These are phyloP conservation scores for Hydrochoerus hydrochaeris DNA, from an alignment of 2,113 vertebrate genomes.

Conservation along the genomic window DNA sequence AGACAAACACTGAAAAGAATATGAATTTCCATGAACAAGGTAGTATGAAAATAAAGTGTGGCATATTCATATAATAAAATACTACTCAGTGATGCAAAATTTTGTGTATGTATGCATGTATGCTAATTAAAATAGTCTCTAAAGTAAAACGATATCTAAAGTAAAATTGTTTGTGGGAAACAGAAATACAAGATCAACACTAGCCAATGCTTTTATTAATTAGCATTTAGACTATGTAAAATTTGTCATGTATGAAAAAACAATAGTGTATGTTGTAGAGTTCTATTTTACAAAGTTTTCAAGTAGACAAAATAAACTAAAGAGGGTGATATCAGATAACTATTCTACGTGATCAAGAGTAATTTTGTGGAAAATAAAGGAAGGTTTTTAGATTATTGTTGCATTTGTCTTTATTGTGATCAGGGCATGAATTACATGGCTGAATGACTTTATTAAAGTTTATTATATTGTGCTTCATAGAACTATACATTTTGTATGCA, in stretches of 20 bases:
- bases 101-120: neutral
- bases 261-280: neutral
- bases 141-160: neutral
- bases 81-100: neutral
- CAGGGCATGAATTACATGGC: neutral
- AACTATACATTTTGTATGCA: neutral
- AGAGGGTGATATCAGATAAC: neutral
- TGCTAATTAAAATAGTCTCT: neutral
- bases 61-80: neutral
- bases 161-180: neutral
- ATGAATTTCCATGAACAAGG: neutral
- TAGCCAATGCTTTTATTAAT: neutral
- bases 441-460: neutral
- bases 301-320: neutral
- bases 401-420: neutral
- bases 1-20: neutral
- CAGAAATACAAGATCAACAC: neutral
- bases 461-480: neutral
- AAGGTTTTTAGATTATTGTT: neutral
- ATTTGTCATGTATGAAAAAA: neutral
- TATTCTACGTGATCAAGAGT: neutral
- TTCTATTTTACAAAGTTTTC: neutral
- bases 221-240: neutral
- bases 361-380: neutral
- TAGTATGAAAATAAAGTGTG: neutral